phyloP scores from a whole-genome alignment of 35 echinoderm and acorn worm genomes.

The Ophiothrix spiculata region DNA sequence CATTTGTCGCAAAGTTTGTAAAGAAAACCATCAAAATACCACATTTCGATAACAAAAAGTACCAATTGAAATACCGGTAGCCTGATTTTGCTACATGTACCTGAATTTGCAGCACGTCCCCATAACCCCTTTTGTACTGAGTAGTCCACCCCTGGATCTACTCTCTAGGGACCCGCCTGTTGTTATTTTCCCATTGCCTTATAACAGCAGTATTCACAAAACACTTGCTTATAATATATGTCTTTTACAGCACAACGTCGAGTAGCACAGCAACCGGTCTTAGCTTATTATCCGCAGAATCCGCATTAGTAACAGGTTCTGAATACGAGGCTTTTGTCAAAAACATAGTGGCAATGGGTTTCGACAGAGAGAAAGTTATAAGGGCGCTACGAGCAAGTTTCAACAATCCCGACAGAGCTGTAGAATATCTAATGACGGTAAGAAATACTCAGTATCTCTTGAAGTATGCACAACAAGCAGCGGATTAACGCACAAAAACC shows the following conservation, averaged over 20 bases:
- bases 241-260: neutral
- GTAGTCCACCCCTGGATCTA: too few species aligned
- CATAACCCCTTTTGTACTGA: too few species aligned
- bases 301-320: constrained; percentile 74
- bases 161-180: neutral
- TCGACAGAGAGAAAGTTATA: constrained; percentile 60
- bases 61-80: neutral
- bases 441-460: constrained; percentile 25
- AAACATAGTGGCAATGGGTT: constrained; percentile 78
- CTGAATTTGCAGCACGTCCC: too few species aligned
- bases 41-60: neutral
- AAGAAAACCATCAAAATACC: too few species aligned
- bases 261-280: neutral
- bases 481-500: too few species aligned
- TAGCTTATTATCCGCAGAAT: constrained; percentile 54
- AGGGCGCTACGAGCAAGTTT: constrained; percentile 68
- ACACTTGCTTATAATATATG: neutral
- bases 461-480: too few species aligned
- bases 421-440: constrained; percentile 87
- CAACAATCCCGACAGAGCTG: constrained; percentile 93
- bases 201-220: neutral
- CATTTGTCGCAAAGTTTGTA: too few species aligned
- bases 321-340: constrained; percentile 73
- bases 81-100: too few species aligned
- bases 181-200: neutral